Base-by-base conservation (phyloP, 2,113 vertebrate species). In the Lamprotornis superbus region DNA sequence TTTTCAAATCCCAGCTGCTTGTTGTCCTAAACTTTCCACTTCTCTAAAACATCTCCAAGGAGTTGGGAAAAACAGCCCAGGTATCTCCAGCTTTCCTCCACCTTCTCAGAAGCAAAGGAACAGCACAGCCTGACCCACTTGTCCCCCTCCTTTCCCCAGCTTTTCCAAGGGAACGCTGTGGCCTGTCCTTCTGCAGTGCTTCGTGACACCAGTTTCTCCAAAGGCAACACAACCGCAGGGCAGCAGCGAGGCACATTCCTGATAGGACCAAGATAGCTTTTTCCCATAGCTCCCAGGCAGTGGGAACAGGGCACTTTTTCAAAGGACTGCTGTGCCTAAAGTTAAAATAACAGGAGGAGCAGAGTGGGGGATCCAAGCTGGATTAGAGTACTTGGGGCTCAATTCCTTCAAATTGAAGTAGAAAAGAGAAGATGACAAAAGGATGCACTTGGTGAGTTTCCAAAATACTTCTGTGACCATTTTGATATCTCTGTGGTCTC, bases 241-340 rank as follows among this genome's bases (percentile, higher is more conserved):
- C 91, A 95, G 90, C 94, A 85, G 89, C 92, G 57, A 94, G 64
- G 94, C 87, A 83, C 96, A 97, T 97, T 97, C 97, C 94, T 95
- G 69, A 94, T 83, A 82, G 91, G 94, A 95, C 95, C 94, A 97
- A 97, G 97, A 96, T 97, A 97, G 97, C 90, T 97, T 94, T 96
- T 97, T 97, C 97, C 96, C 96, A 97, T 80, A 94, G 89, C 94
- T 96, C 95, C 60, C 77, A 93, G 77, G 92, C 96, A 97, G 96
- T 97, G 96, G 97, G 97, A 97, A 97, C 90, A 0, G 75, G 80
- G 56, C 49, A 61, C 86, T 94, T 97, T 97, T 94, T 93, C 89
- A 96, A 87, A 94, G 95, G 71, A 60, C 15, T 87, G 96, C 94
- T 95, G 63, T 93, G 89, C 87, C 56, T 92, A 56, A 97, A 96